These are phyloP conservation scores for Pterobdella sp. DNA, from an alignment of 2,888 invertebrate species.

Conservation along the genomic window DNA sequence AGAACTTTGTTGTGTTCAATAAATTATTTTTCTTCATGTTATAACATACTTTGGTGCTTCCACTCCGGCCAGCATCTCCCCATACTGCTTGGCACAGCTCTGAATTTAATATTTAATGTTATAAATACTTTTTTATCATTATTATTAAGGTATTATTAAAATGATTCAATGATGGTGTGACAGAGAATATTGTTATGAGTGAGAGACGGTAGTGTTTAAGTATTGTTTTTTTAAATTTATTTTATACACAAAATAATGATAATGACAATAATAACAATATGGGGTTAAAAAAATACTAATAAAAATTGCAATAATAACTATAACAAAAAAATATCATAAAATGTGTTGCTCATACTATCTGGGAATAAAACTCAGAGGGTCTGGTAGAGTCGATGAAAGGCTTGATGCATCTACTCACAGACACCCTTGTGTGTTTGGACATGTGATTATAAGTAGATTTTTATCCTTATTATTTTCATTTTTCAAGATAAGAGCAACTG, in stretches of 20 bases:
- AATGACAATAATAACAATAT: not conserved
- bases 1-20: too few relatives aligned
- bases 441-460: too few relatives aligned
- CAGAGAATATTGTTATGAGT: too few relatives aligned
- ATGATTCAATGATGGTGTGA: too few relatives aligned
- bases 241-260: not conserved
- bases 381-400: slow-evolving; percentile 68
- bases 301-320: not conserved
- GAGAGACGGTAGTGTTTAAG: too few relatives aligned
- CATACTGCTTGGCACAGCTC: slow-evolving; percentile 82
- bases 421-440: too few relatives aligned
- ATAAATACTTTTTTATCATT: not conserved
- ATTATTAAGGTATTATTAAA: too few relatives aligned
- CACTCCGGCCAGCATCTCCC: slow-evolving; percentile 68
- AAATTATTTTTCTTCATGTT: slow-evolving; percentile 2
- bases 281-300: not conserved
- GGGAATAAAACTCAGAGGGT: slow-evolving; percentile 79
- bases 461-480: too few relatives aligned
- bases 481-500: too few relatives aligned
- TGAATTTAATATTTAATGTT: slow-evolving; percentile 38
- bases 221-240: too few relatives aligned
- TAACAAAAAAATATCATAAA: not conserved
- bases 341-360: slow-evolving; percentile 55
- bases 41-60: slow-evolving; percentile 66
- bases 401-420: slow-evolving; percentile 71